These are phyloP conservation scores for Schizopygopsis malacanthus DNA, from an alignment of 2,797 vertebrate species.

Conservation along the genomic window DNA sequence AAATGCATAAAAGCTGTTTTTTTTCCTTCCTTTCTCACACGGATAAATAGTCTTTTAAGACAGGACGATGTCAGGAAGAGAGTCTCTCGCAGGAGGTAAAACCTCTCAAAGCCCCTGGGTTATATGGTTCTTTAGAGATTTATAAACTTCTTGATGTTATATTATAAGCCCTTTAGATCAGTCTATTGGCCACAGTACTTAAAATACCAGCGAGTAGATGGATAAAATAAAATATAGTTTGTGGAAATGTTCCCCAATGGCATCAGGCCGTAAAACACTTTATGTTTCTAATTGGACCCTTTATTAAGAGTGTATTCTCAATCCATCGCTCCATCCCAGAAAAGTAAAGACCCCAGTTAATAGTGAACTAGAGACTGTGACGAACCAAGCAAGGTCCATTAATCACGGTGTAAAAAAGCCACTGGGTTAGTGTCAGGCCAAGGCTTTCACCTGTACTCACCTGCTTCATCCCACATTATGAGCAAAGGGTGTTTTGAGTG, in stretches of 20 bases:
- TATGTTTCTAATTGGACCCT: constrained; percentile 16
- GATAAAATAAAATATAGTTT: background rate
- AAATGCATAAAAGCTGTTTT: background rate
- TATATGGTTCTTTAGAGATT: background rate
- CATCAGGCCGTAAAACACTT: background rate
- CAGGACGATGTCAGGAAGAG: too few relatives aligned
- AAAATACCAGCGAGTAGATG: background rate
- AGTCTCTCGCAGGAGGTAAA: background rate
- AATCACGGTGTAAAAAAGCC: constrained; percentile 12
- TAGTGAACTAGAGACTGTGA: constrained; percentile 20
- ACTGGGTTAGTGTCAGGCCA: constrained; percentile 28
- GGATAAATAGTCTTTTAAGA: background rate
- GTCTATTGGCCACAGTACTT: background rate
- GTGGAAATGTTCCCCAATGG: background rate
- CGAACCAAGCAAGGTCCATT: constrained; percentile 12
- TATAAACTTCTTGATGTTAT: background rate
- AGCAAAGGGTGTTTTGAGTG: constrained; percentile 29
- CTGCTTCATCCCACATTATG: constrained; percentile 17
- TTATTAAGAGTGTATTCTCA: constrained; percentile 10
- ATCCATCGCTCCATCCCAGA: background rate
- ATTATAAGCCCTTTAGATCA: background rate
- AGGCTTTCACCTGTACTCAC: constrained; percentile 16
- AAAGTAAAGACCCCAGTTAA: background rate
- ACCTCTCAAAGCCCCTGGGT: background rate
- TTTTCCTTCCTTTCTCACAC: background rate